Percentiles rank a stretch among this genome's conserved stretches.
Evolutionary conservation across 2,888 invertebrate species (phyloP).

Genomic region (Protodeltote pygarga): DNA sequence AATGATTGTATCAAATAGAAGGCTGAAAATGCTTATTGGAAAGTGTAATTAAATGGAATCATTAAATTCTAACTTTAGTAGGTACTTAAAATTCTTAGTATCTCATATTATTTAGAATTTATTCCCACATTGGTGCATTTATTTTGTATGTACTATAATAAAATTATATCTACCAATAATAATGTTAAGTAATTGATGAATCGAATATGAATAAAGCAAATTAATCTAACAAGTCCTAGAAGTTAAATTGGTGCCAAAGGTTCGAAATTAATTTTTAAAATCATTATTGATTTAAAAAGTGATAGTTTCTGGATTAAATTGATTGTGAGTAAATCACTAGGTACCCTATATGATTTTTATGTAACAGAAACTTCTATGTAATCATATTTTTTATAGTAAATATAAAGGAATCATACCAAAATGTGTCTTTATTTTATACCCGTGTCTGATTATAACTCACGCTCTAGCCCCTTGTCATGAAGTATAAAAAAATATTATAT

Average conservation of each 20-base stretch:
- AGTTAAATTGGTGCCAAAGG: conserved; percentile 79
- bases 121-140: conserved; percentile 70
- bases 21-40: conserved; percentile 45
- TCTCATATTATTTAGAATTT: conserved; percentile 46
- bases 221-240: conserved; percentile 50
- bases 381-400: conserved; percentile 67
- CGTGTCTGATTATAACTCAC: too few species aligned
- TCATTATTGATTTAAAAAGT: conserved; percentile 18
- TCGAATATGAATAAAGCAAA: conserved; percentile 48
- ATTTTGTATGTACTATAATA: conserved; percentile 55
- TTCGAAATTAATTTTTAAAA: conserved; percentile 43
- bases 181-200: conserved; percentile 36
- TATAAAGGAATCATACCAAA: conserved; percentile 50
- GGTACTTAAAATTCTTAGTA: conserved; percentile 60
- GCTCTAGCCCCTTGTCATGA: too few species aligned
- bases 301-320: conserved; percentile 28
- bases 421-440: conserved; percentile 29
- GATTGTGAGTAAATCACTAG: conserved; percentile 33
- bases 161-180: conserved; percentile 23
- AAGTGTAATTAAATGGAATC: conserved; percentile 46
- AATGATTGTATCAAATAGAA: conserved; percentile 56
- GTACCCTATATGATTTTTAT: conserved; percentile 42
- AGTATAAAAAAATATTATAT: too few species aligned
- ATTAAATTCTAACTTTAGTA: conserved; percentile 47
- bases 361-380: conserved; percentile 57